A percentile compares a stretch with the other conserved stretches of the same genome.
Conservation (phyloP, 1,140 invertebrate species). For the Drosophila paulistorum region DNA sequence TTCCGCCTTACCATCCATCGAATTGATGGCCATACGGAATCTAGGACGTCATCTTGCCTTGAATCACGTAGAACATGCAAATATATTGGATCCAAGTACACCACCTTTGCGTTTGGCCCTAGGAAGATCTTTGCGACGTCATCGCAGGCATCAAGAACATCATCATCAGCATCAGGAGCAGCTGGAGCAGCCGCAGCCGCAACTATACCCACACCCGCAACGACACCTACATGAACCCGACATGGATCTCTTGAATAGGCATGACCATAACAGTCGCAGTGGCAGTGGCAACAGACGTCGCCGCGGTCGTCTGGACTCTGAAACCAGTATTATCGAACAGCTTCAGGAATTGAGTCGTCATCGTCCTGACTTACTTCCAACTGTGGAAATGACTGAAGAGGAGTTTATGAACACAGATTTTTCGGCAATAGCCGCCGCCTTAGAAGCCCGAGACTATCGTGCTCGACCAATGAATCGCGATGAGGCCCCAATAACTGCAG, state of each 20-base stretch:
- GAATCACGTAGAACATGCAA: slow-evolving; percentile 65
- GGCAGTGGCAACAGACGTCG: background rate
- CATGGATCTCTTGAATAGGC: background rate
- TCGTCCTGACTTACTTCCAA: slow-evolving; percentile 21
- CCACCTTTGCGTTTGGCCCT: slow-evolving; percentile 42
- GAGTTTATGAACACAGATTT: slow-evolving; percentile 1
- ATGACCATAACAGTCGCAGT: background rate
- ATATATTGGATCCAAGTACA: slow-evolving; percentile 54
- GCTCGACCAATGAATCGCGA: background rate
- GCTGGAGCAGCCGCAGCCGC: background rate
- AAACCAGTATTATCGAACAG: slow-evolving; percentile 38
- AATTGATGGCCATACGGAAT: slow-evolving; percentile 53
- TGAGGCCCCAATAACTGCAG: background rate
- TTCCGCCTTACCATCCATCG: slow-evolving; percentile 36
- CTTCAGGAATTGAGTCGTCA: slow-evolving; percentile 35
- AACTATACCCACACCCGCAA: background rate
- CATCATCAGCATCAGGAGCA: background rate
- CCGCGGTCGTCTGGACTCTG: background rate
- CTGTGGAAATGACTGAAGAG: slow-evolving; percentile 21
- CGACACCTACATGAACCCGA: slow-evolving; percentile 2
- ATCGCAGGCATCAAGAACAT: slow-evolving; percentile 33
- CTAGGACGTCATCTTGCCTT: slow-evolving; percentile 54
- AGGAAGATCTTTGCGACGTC: slow-evolving; percentile 26
- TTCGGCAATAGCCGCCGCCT: background rate
- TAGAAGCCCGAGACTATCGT: background rate